A percentile compares a stretch with the other conserved stretches of the same genome.
Evolutionary conservation across 1,140 invertebrate genomes (phyloP).

Genomic region (Pentalonia nigronervosa): DNA sequence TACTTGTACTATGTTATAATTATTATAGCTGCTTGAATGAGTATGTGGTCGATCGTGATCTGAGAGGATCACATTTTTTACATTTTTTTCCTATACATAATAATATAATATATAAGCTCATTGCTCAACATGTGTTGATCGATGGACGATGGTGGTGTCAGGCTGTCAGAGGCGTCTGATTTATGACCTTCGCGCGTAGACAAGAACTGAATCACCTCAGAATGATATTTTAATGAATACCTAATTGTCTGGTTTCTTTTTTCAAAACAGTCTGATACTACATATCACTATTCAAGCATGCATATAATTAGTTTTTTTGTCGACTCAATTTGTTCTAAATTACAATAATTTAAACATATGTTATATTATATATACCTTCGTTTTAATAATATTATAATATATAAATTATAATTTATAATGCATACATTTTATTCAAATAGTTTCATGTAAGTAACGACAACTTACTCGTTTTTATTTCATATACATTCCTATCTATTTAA

Average conservation of each 20-base stretch:
- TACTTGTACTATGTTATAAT: not conserved
- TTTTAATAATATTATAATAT: no score
- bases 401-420: no score
- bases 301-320: conserved; percentile 7
- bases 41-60: not conserved
- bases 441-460: no score
- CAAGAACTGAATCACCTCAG: not conserved
- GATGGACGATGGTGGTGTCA: not conserved
- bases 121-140: not conserved
- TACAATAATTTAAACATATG: not conserved
- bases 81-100: not conserved
- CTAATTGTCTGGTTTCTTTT: conserved; percentile 1
- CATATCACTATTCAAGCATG: not conserved
- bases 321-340: not conserved
- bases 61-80: not conserved
- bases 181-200: not conserved
- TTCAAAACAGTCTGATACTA: not conserved
- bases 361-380: not conserved
- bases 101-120: not conserved
- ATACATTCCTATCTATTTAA: no score
- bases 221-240: conserved; percentile 11
- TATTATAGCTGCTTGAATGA: not conserved
- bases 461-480: no score
- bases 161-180: not conserved
- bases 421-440: no score